Conservation (phyloP, 2,888 invertebrate species). For the Acrocyrtus sp. region DNA sequence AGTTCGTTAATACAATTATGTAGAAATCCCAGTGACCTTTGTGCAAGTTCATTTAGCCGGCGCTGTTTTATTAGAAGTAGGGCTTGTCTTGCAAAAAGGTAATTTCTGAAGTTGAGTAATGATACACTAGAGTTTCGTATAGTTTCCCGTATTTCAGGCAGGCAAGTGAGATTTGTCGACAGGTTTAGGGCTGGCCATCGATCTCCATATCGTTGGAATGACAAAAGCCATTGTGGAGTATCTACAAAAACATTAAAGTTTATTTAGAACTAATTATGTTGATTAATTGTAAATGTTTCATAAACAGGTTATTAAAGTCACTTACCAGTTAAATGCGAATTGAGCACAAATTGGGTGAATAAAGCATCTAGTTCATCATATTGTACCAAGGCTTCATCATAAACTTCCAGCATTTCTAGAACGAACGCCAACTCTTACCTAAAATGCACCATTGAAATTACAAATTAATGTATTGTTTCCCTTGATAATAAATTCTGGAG, state of each 20-base stretch:
- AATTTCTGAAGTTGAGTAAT: conserved; percentile 90
- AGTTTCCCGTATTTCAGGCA: conserved; percentile 59
- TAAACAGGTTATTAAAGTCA: conserved; percentile 1
- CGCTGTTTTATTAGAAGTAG: conserved; percentile 61
- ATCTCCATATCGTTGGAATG: conserved; percentile 82
- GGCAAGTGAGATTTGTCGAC: conserved; percentile 54
- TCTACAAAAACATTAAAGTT: conserved; percentile 69
- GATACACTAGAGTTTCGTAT: conserved; percentile 66
- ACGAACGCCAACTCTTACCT: conserved; percentile 96
- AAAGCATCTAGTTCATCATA: conserved; percentile 97
- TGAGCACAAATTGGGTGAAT: conserved; percentile 95
- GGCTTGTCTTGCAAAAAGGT: conserved; percentile 81
- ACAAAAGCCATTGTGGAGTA: conserved; percentile 84
- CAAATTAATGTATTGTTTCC: background rate
- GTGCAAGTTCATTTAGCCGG: conserved; percentile 75
- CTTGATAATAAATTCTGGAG: background rate
- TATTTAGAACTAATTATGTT: conserved; percentile 4
- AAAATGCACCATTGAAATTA: no score
- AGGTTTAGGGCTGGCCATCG: conserved; percentile 85
- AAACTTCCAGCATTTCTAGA: conserved; percentile 91
- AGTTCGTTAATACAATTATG: conserved; percentile 90
- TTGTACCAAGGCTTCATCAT: conserved; percentile 94
- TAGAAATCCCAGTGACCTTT: conserved; percentile 87
- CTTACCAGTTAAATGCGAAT: conserved; percentile 84
- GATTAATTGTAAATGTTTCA: conserved; percentile 1